Evolutionary conservation across 2,113 vertebrate genomes (phyloP).

Genomic region (Pavo muticus): DNA sequence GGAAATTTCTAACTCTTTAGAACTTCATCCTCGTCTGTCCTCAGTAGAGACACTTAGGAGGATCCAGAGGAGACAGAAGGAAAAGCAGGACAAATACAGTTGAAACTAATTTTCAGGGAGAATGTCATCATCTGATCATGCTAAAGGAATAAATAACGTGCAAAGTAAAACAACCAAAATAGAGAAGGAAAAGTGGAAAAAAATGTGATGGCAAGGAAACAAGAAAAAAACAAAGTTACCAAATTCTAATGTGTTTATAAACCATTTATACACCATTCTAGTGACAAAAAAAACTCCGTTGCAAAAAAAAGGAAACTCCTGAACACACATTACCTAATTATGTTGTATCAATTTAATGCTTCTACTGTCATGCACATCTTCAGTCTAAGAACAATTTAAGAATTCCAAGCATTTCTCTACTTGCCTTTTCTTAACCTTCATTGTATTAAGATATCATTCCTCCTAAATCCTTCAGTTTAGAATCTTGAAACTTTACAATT

Average conservation of each 20-base stretch:
- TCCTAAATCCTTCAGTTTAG: background rate
- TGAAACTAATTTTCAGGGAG: background rate
- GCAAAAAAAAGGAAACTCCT: background rate
- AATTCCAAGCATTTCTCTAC: background rate
- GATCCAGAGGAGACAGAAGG: background rate
- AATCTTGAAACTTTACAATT: background rate
- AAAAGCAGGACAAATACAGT: background rate
- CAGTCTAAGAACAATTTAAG: background rate
- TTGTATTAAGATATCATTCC: background rate
- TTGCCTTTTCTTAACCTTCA: background rate
- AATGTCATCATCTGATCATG: background rate
- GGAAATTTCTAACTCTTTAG: background rate
- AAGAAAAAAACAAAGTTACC: background rate
- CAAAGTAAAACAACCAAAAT: background rate
- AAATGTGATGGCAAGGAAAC: background rate
- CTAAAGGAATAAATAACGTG: background rate
- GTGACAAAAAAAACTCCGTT: background rate
- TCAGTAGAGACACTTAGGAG: background rate
- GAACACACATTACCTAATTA: background rate
- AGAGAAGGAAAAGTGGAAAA: background rate
- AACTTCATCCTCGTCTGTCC: background rate
- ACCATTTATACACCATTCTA: background rate
- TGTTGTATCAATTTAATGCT: background rate
- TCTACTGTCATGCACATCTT: background rate
- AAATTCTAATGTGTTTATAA: background rate